Evolutionary conservation across 2,113 vertebrate genomes (phyloP).

Genomic region (Percina caprodes): DNA sequence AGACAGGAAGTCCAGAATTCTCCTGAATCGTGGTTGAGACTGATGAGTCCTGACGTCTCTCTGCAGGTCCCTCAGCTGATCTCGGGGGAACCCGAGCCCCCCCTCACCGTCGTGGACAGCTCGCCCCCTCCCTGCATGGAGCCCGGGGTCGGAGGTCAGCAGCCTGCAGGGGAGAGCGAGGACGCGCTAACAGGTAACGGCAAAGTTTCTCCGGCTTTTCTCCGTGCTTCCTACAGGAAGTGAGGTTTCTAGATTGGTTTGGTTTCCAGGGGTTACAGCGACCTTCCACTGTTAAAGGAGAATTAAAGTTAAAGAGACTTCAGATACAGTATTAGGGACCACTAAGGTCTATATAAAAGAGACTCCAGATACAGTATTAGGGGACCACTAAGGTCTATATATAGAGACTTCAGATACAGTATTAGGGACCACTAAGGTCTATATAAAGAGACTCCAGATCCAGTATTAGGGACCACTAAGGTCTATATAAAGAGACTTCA

Average conservation of each 20-base stretch:
- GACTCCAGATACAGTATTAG: no score
- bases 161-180: constrained; percentile 48
- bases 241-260: neutral
- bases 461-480: no score
- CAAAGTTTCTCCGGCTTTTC: neutral
- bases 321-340: no score
- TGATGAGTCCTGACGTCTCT: neutral
- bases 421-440: no score
- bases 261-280: no score
- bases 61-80: constrained; percentile 69
- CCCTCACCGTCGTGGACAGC: constrained; percentile 67
- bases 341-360: no score
- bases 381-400: no score
- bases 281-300: no score
- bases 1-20: neutral
- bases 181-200: constrained; percentile 66
- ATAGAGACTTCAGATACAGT: no score
- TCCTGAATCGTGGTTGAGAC: neutral
- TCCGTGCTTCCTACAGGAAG: neutral
- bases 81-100: constrained; percentile 57
- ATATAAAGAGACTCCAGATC: no score
- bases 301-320: no score
- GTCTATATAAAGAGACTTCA: no score
- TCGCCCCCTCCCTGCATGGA: constrained; percentile 63
- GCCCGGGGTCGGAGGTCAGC: constrained; percentile 33